Evolutionary conservation across 2,888 invertebrate genomes (phyloP).

Genomic region (Limenitis camilla): DNA sequence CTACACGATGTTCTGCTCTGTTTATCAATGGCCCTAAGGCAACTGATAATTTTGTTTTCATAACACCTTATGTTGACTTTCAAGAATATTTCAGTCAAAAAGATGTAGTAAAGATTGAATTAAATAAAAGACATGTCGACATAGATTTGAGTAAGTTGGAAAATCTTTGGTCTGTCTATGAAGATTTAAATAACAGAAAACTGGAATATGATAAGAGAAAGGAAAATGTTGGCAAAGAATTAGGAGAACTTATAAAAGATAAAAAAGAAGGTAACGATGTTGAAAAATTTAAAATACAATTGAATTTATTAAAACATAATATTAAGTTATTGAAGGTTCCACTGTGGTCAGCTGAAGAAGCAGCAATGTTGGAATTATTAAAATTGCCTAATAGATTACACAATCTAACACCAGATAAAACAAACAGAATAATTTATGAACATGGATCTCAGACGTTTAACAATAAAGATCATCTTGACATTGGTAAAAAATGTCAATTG

Average conservation of each 20-base stretch:
- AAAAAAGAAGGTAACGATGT: conserved; percentile 51
- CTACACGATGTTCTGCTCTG: conserved; percentile 72
- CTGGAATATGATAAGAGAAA: conserved; percentile 67
- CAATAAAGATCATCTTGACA: conserved; percentile 69
- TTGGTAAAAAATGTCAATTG: conserved; percentile 67
- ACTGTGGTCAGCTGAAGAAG: conserved; percentile 83
- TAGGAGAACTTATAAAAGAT: conserved; percentile 58
- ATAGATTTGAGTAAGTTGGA: conserved; percentile 73
- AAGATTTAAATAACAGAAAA: conserved; percentile 68
- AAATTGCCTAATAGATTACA: conserved; percentile 83
- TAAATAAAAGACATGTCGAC: conserved; percentile 69
- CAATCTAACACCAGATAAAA: conserved; percentile 70
- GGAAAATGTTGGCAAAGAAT: conserved; percentile 58
- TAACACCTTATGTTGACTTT: conserved; percentile 81
- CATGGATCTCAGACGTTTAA: conserved; percentile 39
- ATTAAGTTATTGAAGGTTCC: conserved; percentile 76
- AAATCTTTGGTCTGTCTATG: conserved; percentile 77
- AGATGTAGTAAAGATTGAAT: conserved; percentile 65
- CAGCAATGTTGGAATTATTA: conserved; percentile 77
- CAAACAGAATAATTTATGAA: conserved; percentile 44
- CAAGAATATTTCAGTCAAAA: conserved; percentile 70
- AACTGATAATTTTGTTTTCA: conserved; percentile 77
- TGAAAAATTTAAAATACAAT: conserved; percentile 73
- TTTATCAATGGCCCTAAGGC: conserved; percentile 82
- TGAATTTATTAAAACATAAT: conserved; percentile 74